Conservation (phyloP, 2,113 vertebrate genomes). For the Notarius quadriscutis region DNA sequence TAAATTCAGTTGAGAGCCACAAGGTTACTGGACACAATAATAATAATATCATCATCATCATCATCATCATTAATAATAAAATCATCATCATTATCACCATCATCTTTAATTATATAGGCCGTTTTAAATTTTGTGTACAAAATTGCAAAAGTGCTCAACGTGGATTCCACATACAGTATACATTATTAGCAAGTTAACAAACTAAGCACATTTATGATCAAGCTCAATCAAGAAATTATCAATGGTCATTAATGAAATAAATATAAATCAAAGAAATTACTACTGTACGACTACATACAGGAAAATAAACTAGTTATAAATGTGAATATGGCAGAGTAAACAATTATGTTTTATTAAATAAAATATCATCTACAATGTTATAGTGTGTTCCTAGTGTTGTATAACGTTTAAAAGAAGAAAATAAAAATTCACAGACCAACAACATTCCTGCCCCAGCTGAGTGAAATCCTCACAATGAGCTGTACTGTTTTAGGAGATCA, state of each 20-base stretch:
- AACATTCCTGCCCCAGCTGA: not conserved
- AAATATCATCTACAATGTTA: not conserved
- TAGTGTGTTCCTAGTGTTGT: not conserved
- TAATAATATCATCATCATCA: too few species aligned
- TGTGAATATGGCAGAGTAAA: too few species aligned
- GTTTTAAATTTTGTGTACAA: too few species aligned
- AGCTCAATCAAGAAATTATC: not conserved
- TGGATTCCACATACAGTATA: too few species aligned
- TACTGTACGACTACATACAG: not conserved
- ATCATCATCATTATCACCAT: too few species aligned
- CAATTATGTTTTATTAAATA: not conserved
- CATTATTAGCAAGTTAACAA: too few species aligned
- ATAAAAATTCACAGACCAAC: not conserved
- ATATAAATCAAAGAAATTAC: not conserved
- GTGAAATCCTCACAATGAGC: not conserved
- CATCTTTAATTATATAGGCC: too few species aligned
- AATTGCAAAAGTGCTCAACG: too few species aligned
- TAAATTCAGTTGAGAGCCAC: too few species aligned
- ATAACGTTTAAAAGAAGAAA: not conserved
- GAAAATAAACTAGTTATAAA: too few species aligned
- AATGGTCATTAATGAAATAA: not conserved
- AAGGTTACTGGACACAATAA: too few species aligned
- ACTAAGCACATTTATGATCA: not conserved
- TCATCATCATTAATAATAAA: too few species aligned
- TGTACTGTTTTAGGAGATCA: not conserved